Conservation (phyloP, 2,797 vertebrate genomes). For the Neosilurus hyrtlii region DNA sequence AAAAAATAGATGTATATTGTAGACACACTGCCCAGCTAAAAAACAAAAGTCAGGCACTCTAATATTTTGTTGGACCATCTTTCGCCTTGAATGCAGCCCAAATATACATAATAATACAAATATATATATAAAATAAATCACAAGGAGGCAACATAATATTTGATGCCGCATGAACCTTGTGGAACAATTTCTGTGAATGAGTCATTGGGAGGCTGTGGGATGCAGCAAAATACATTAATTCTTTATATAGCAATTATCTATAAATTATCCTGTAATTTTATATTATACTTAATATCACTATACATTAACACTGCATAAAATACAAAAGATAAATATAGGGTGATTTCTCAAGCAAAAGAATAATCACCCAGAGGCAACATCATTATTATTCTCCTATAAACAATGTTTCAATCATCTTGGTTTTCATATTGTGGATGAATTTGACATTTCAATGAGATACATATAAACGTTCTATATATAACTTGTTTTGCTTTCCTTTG, state of each 20-base stretch:
- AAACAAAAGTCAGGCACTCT: neutral
- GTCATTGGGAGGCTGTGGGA: too few species aligned
- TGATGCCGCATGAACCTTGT: too few species aligned
- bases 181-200: too few species aligned
- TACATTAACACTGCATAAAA: too few species aligned
- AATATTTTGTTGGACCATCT: neutral
- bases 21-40: neutral
- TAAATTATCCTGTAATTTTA: too few species aligned
- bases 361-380: neutral
- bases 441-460: neutral
- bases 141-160: neutral
- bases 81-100: too few species aligned
- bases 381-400: neutral
- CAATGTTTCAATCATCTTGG: neutral
- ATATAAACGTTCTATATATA: neutral
- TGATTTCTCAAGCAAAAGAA: too few species aligned
- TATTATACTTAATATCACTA: too few species aligned
- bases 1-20: neutral
- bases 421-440: neutral
- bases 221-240: too few species aligned
- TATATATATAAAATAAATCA: neutral
- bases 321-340: too few species aligned
- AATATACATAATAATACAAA: neutral
- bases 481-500: neutral
- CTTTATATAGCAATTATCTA: too few species aligned